Base-by-base conservation (phyloP, 2,888 invertebrate genomes). In the Mesoligia furuncula region DNA sequence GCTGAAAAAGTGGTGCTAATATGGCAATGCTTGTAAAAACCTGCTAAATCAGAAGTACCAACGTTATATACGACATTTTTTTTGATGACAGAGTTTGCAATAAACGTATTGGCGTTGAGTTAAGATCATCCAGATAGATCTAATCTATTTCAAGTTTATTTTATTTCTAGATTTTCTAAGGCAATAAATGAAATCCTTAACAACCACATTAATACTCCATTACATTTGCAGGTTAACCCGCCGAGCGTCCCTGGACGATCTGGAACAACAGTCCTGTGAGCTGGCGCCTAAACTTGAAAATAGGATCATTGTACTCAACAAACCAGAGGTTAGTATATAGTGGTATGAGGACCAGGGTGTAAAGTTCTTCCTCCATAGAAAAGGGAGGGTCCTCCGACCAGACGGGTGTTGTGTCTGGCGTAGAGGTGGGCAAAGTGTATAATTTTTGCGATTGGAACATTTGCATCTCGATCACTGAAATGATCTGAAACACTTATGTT, bases 241-340 rank as follows among this genome's bases (percentile, higher is more conserved):
- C 8, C 97, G 98, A 73, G 98, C 98, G 9, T 98, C 98, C 0
- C 92, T 98, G 62, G 98, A 98, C 89, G 98, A 98, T 88, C 95
- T 98, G 73, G 99, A 99, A 91, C 98, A 98, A 87, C 98, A 98
- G 90, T 98, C 98, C 1, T 98, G 98, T 92, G 98, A 98, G 85
- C 95, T 99, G 84, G 98, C 98, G 54, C 99, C 99, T 0, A 97
- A 97, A 92, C 95, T 98, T 2, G 99, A 99, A 90, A 98, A 98
- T 89, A 97, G 99, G 88, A 99, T 99, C 87, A 97, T 98, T 27
- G 95, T 98, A 45, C 97, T 98, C 57, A 97, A 97, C 89, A 98
- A 97, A 85, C 98, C 98, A 57, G 98, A 98, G 97, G 98, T 98
- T 92, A 92, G 91, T 76, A 36, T 36, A 36, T 36, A 36, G 36